A percentile compares a stretch with the other conserved stretches of the same genome.
Evolutionary conservation across 1,140 invertebrate genomes (phyloP).

Genomic region (Drosophila suzukii): DNA sequence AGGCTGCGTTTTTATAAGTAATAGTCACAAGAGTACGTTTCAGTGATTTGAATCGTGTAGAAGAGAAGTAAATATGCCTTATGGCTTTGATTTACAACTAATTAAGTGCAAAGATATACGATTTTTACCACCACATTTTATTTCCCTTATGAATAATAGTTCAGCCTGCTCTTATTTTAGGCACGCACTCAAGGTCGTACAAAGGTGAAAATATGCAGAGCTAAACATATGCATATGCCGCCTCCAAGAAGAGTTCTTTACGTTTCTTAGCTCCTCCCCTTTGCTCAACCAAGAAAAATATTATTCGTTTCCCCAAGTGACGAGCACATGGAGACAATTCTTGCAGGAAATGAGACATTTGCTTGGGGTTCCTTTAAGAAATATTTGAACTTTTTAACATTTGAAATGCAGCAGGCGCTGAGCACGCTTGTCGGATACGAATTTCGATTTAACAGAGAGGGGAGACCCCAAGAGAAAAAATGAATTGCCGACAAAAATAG

Average conservation of each 20-base stretch:
- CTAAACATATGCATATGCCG: slow-evolving; percentile 60
- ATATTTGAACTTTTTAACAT: slow-evolving; percentile 82
- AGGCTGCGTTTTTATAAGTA: not conserved
- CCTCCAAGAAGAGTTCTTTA: slow-evolving; percentile 14
- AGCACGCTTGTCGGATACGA: slow-evolving; percentile 61
- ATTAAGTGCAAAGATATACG: slow-evolving; percentile 52
- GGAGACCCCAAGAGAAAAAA: slow-evolving; percentile 47
- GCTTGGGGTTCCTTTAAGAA: slow-evolving; percentile 58
- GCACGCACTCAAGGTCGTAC: slow-evolving; percentile 72
- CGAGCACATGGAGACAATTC: slow-evolving; percentile 73
- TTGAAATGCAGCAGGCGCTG: slow-evolving; percentile 73
- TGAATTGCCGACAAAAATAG: slow-evolving; percentile 79
- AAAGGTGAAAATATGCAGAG: slow-evolving; percentile 76
- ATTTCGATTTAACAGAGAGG: slow-evolving; percentile 3
- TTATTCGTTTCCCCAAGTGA: slow-evolving; percentile 65
- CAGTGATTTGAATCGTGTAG: not conserved
- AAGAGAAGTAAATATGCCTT: not conserved
- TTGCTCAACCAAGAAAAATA: slow-evolving; percentile 35
- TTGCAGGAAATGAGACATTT: slow-evolving; percentile 80
- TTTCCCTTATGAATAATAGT: slow-evolving; percentile 7
- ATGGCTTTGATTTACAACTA: slow-evolving; percentile 28
- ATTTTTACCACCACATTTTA: slow-evolving; percentile 4
- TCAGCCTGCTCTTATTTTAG: slow-evolving; percentile 31
- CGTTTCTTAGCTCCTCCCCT: slow-evolving; percentile 17
- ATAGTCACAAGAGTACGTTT: not conserved